phyloP scores from a whole-genome alignment of 2,113 vertebrate species.

The Varanus salvator region DNA sequence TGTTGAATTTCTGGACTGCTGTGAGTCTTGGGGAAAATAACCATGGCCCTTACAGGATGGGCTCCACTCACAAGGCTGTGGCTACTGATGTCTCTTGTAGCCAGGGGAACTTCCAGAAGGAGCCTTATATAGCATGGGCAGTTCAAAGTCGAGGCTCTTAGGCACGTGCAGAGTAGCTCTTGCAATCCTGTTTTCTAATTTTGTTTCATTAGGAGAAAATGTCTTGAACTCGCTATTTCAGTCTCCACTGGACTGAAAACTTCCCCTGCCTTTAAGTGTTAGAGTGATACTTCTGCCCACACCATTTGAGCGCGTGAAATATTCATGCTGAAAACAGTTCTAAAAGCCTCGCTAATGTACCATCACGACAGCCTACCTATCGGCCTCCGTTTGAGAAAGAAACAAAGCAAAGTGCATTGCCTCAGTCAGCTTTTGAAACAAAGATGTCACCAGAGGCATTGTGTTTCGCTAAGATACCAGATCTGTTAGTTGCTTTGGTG shows the following conservation, averaged over 20 bases:
- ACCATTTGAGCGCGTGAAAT: neutral
- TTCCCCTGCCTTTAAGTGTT: neutral
- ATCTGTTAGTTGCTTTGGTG: neutral
- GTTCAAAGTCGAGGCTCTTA: neutral
- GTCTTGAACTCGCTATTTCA: neutral
- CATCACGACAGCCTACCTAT: neutral
- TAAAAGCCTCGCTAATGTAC: neutral
- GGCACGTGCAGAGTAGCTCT: no score
- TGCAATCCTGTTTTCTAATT: neutral
- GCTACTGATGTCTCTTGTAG: neutral
- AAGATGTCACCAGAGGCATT: neutral
- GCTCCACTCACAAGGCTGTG: neutral
- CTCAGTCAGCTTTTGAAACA: no score
- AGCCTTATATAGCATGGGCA: neutral
- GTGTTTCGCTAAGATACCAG: neutral
- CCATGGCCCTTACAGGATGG: neutral
- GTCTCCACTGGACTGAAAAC: neutral
- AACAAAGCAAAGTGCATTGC: neutral
- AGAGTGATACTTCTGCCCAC: neutral
- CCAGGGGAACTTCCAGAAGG: neutral
- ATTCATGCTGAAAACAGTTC: neutral
- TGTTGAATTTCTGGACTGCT: neutral
- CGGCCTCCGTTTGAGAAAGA: neutral
- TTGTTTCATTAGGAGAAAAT: neutral
- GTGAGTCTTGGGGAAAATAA: neutral